Conservation (phyloP, 64 coral and sea anemone genomes). For the Stichodactyla helianthus region DNA sequence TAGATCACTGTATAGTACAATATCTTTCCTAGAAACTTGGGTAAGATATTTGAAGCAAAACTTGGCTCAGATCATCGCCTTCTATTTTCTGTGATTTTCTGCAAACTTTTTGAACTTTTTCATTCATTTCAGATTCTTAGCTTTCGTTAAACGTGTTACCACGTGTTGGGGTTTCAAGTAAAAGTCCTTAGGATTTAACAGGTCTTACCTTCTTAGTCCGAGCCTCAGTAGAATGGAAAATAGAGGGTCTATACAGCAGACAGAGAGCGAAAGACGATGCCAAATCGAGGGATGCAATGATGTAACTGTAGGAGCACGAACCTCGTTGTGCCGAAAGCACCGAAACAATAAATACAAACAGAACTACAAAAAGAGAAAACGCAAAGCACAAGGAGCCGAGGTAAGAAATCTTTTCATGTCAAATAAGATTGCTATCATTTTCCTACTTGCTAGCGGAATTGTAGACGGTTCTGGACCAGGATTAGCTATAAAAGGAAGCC, state of each 20-base stretch:
- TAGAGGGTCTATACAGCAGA: background rate
- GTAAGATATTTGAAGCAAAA: background rate
- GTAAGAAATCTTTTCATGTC: conserved; percentile 29
- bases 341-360: conserved; percentile 99
- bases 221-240: conserved; percentile 3
- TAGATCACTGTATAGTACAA: background rate
- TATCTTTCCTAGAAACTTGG: background rate
- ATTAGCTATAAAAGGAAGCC: background rate
- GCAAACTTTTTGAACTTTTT: conserved; percentile 56
- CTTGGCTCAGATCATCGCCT: conserved; percentile 3
- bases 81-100: conserved; percentile 28
- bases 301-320: conserved; percentile 74
- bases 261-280: conserved; percentile 65
- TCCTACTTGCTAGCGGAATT: background rate
- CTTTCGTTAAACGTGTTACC: conserved; percentile 39
- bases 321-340: conserved; percentile 88
- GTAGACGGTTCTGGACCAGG: background rate
- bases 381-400: conserved; percentile 66
- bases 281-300: conserved; percentile 93
- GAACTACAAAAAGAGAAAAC: conserved; percentile 99
- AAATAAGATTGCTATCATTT: background rate
- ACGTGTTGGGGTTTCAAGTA: conserved; percentile 65
- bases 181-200: background rate
- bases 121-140: conserved; percentile 72
- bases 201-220: background rate